Evolutionary conservation across 2,113 vertebrate species (phyloP).

Genomic region (Strix aluco): DNA sequence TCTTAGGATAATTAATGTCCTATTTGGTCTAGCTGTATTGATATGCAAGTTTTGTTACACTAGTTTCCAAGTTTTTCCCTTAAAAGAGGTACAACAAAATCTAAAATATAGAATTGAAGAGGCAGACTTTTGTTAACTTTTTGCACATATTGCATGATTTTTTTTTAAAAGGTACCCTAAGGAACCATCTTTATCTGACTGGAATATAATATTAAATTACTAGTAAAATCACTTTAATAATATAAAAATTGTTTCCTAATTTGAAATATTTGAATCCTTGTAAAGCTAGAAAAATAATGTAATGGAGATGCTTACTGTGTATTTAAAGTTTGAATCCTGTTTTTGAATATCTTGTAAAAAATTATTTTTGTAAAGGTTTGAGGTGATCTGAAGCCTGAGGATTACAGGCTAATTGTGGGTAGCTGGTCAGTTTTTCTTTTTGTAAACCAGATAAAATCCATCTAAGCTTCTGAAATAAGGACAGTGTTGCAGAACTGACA

Average conservation of each 20-base stretch:
- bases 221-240: background rate
- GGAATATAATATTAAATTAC: background rate
- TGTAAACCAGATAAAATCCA: background rate
- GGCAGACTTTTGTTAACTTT: background rate
- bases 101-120: background rate
- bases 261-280: background rate
- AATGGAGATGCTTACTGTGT: background rate
- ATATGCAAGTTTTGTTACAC: background rate
- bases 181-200: background rate
- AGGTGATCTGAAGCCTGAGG: background rate
- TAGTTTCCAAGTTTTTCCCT: background rate
- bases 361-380: background rate
- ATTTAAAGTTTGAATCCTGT: background rate
- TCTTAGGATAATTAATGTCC: background rate
- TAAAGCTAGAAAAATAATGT: background rate
- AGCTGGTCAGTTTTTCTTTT: background rate
- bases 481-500: background rate
- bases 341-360: background rate
- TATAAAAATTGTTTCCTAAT: background rate
- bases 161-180: background rate
- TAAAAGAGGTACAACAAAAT: background rate
- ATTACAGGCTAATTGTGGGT: background rate
- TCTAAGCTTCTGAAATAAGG: background rate
- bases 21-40: background rate
- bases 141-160: background rate